Evolutionary conservation across 35 echinoderm and acorn worm genomes (phyloP).

Genomic region (Diadema setosum): DNA sequence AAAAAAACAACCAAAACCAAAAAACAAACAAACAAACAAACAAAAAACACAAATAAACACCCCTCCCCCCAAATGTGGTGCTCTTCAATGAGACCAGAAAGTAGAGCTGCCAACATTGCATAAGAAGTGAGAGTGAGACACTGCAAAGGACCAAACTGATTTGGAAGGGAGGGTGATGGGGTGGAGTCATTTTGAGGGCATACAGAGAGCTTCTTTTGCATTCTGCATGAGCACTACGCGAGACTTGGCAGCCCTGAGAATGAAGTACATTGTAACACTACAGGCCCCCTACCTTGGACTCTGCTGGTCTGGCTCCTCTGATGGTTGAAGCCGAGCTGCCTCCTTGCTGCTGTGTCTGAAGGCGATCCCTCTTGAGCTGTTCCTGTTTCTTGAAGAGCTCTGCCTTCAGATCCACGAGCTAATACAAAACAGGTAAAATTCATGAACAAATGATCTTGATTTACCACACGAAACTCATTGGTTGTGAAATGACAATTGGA

Average conservation of each 20-base stretch:
- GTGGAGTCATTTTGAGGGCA: no score
- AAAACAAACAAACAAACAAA: no score
- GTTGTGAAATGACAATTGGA: background rate
- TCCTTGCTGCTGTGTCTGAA: constrained; percentile 24
- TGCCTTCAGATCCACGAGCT: constrained; percentile 93
- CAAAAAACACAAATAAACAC: no score
- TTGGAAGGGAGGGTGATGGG: no score
- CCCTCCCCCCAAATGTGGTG: no score
- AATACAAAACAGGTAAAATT: background rate
- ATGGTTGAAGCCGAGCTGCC: background rate
- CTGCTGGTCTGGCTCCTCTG: background rate
- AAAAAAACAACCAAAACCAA: no score
- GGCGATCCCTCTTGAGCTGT: constrained; percentile 68
- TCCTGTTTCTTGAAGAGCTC: constrained; percentile 89
- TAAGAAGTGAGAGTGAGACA: no score
- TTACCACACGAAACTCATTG: background rate
- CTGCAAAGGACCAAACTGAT: no score
- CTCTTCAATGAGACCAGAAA: no score
- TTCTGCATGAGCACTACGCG: background rate
- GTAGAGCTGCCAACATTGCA: no score
- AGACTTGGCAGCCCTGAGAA: background rate
- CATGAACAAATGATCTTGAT: background rate
- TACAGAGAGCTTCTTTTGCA: background rate
- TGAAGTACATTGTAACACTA: background rate
- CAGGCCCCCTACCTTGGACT: background rate